Evolutionary conservation across 2,113 vertebrate genomes (phyloP), one percentile per base, ranked within the genome.

Genomic region (Zootoca vivipara): DNA sequence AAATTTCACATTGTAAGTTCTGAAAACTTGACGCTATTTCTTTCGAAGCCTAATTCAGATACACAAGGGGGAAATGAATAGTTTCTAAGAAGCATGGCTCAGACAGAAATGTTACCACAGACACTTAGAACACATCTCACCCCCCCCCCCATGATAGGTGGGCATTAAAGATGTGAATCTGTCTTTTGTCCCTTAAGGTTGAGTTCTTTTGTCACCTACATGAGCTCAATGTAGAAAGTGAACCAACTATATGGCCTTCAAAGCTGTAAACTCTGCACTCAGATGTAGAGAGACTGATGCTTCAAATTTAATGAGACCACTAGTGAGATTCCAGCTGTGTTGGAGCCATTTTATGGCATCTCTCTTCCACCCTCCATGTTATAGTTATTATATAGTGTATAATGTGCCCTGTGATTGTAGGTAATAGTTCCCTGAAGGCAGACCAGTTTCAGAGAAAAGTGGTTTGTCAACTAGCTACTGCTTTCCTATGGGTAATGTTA

Each of bases 131-230:
- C 22, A 26, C 26, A 20, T 35, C 62, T 78, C 62, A 89, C 7
- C 3, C 62, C 46, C 58, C 7, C 3, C 62, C 46, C 58, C 70
- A 2, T 26, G 16, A 4, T 3, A 33, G 70, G 64, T 64, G 5
- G 3, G 73, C 15, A 1, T 3, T 52, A 83, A 40, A 20, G 78
- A 64, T 18, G 18, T 52, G 87, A 12, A 38, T 84, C 73, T n/a
- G 6, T 2, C 22, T 2, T 84, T 70, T n/a, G 6, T 2, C 22
- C 2, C 24, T 58, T 40, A 65, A 4, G 0, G 5, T 18, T 0
- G 26, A 80, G 18, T 77, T 56, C 2, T 72, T 77, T 26, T 40
- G 35, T 42, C 82, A 85, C 5, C 72, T 6, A 0, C 0, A 28
- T 78, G 7, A 89, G 18, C 20, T 79, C 52, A 70, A 58, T 4